phyloP scores from a whole-genome alignment of 2,888 invertebrate genomes.

The Andrena trimmerana region DNA sequence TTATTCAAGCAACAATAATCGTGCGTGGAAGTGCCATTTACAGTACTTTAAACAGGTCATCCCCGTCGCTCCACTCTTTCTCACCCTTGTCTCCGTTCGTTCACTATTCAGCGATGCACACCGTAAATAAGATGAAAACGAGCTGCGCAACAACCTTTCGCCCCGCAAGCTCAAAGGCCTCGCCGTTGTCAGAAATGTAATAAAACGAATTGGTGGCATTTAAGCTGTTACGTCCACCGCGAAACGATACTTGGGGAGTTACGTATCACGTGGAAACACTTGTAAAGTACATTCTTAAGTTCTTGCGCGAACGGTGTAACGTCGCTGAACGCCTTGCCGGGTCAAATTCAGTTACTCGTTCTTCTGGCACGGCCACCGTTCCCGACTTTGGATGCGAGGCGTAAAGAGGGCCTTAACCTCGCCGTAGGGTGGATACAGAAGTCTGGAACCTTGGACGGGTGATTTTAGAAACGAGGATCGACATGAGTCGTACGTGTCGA shows the following conservation, averaged over 20 bases:
- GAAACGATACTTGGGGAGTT: constrained; percentile 9
- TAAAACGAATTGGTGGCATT: constrained; percentile 19
- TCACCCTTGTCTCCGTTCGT: too few species aligned
- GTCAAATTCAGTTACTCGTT: constrained; percentile 34
- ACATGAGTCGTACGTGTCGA: constrained; percentile 64
- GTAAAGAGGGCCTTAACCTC: constrained; percentile 50
- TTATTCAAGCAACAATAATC: background rate
- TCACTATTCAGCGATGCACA: too few species aligned
- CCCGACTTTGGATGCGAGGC: constrained; percentile 10
- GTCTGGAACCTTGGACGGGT: constrained; percentile 57
- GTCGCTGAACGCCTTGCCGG: background rate
- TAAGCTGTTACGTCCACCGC: constrained; percentile 21
- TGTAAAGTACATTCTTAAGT: constrained; percentile 18
- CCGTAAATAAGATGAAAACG: too few species aligned
- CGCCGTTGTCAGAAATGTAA: constrained; percentile 19
- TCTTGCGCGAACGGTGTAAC: constrained; percentile 9
- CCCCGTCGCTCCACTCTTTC: too few species aligned
- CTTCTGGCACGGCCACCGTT: constrained; percentile 9
- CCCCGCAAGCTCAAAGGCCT: background rate
- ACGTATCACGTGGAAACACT: constrained; percentile 19
- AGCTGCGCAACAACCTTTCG: background rate
- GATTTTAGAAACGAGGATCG: constrained; percentile 68
- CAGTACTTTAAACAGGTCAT: too few species aligned
- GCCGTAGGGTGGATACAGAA: constrained; percentile 29
- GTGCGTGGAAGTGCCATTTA: too few species aligned